A percentile compares a stretch with the other conserved stretches of the same genome.
Evolutionary conservation across 2,888 invertebrate genomes (phyloP).

Genomic region (Lycaena phlaeas): DNA sequence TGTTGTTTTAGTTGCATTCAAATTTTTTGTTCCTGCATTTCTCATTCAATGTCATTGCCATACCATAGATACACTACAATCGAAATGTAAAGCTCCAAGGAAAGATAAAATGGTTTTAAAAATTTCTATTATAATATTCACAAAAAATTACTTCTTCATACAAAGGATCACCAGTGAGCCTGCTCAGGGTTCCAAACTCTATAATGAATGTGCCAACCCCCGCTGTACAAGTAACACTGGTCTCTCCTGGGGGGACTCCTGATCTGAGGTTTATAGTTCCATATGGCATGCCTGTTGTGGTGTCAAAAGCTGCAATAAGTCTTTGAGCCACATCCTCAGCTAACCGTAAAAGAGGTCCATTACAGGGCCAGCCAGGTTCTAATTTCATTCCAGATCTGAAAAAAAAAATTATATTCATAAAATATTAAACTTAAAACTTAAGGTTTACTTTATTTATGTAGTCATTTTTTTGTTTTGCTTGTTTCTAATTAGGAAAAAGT

Average conservation of each 20-base stretch:
- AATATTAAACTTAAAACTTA: no score
- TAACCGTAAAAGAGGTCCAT: conserved; percentile 91
- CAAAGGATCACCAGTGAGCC: conserved; percentile 93
- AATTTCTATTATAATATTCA: no score
- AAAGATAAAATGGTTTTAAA: no score
- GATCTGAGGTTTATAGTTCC: conserved; percentile 94
- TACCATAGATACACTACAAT: no score
- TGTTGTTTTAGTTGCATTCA: no score
- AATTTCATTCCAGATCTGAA: conserved; percentile 81
- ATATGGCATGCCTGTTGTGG: conserved; percentile 96
- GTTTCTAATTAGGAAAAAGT: neutral
- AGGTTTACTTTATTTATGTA: no score
- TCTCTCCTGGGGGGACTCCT: conserved; percentile 96
- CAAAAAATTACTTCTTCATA: conserved; percentile 84
- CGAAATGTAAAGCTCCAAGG: no score
- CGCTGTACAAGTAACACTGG: conserved; percentile 97
- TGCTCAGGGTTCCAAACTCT: conserved; percentile 95
- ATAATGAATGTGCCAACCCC: conserved; percentile 97
- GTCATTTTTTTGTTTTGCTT: neutral
- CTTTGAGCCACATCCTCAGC: conserved; percentile 96
- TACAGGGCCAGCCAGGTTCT: conserved; percentile 98
- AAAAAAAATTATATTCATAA: conserved; percentile 8
- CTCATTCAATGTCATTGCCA: no score
- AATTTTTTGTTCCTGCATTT: no score
- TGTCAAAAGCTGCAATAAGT: conserved; percentile 91